Evolutionary conservation across 2,113 vertebrate species (phyloP).

Genomic region (Atractosteus spatula): DNA sequence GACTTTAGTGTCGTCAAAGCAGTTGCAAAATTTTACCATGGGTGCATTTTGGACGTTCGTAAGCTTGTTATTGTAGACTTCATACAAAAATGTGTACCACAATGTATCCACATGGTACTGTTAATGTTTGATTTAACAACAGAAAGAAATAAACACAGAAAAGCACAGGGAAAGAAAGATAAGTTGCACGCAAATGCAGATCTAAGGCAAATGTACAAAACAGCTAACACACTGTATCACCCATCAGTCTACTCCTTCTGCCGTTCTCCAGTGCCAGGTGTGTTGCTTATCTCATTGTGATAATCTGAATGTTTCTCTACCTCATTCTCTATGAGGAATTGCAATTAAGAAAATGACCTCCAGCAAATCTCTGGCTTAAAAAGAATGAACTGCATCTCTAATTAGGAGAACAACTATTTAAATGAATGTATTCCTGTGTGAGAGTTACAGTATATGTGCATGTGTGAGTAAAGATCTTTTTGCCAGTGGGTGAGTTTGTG

Average conservation of each 20-base stretch:
- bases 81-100: too few relatives aligned
- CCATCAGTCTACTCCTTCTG: neutral
- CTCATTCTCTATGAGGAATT: constrained; percentile 3
- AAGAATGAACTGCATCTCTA: neutral
- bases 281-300: neutral
- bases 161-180: too few relatives aligned
- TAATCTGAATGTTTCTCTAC: neutral
- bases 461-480: constrained; percentile 14
- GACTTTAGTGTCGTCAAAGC: too few relatives aligned
- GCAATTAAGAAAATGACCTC: constrained; percentile 10
- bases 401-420: neutral
- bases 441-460: constrained; percentile 16
- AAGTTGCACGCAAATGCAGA: neutral
- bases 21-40: too few relatives aligned
- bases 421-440: neutral
- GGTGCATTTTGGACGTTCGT: too few relatives aligned
- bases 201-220: neutral
- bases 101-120: too few relatives aligned
- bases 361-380: neutral
- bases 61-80: too few relatives aligned
- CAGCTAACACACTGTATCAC: neutral
- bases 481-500: constrained; percentile 10
- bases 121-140: too few relatives aligned
- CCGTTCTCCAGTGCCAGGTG: neutral
- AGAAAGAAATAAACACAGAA: too few relatives aligned